Evolutionary conservation across 2,888 invertebrate species (phyloP), one percentile per base, ranked within the genome.

Genomic region (Kryphioiulus occultus): DNA sequence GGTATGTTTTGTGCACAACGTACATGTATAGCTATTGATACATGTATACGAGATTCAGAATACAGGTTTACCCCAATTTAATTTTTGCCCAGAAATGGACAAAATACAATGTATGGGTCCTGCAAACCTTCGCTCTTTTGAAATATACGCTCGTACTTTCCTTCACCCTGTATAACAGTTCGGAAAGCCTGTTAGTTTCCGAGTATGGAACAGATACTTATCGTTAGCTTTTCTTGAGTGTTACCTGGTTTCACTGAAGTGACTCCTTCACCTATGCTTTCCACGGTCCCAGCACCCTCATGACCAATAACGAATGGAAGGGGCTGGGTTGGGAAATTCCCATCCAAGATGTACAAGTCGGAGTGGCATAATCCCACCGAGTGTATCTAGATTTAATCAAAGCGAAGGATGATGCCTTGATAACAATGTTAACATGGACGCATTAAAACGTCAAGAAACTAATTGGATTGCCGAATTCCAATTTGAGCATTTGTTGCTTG

Each of bases 281-380:
- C 99, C n/a, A 99, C 98, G 90, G 99, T 94, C 59, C 99, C 99
- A 87, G 95, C 96, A 53, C 99, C 99, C 93, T 99, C 99, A 91
- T 99, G 99, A 0, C 99, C 99, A 85, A 99, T 93, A 89, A 99
- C 78, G 78, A 85, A 82, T 9, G 88, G 85, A 59, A 86, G 39
- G 90, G 32, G 93, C 90, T 85, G 87, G 53, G 78, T 39, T 10
- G 87, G 82, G 85, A 84, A 87, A 47, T 87, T 84, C 0, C 87
- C 87, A 47, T 87, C 87, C 44, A 87, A 30, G 30, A 78, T 35
- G 32, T 42, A 78, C 44, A 87, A 30, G 53, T 87, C 87, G 35
- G 35, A 85, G 47, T 87, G 87, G 35, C 87, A 87, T 15, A 87
- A 42, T n/a, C 87, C 87, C n/a, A 47, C 84, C n/a, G 83, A 83